Evolutionary conservation across 2,113 vertebrate genomes (phyloP).

Genomic region (Pica pica): DNA sequence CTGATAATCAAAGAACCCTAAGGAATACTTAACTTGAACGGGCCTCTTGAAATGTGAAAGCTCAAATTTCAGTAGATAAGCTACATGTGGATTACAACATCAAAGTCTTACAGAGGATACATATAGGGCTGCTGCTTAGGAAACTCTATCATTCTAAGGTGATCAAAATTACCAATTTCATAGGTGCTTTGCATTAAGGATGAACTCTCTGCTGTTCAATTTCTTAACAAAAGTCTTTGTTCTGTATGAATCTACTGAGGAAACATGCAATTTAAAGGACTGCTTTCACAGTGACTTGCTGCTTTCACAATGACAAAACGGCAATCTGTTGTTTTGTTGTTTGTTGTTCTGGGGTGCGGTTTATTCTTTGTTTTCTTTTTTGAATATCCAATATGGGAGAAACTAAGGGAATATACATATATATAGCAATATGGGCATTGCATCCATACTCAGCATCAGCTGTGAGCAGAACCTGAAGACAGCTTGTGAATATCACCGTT

Average conservation of each 20-base stretch:
- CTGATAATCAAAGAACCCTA: not conserved
- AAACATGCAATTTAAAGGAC: not conserved
- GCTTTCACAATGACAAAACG: not conserved
- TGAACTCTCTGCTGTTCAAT: not conserved
- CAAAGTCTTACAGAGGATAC: not conserved
- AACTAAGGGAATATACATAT: not conserved
- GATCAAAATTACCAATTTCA: not conserved
- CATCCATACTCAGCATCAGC: not conserved
- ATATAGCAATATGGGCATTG: not conserved
- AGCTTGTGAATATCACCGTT: not conserved
- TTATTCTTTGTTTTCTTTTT: not conserved
- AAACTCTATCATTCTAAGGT: not conserved
- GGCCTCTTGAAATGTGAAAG: not conserved
- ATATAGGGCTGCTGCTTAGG: not conserved
- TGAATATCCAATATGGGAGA: not conserved
- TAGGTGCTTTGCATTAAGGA: not conserved
- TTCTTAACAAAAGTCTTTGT: not conserved
- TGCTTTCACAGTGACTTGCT: not conserved
- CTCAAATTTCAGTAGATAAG: not conserved
- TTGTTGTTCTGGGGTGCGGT: not conserved
- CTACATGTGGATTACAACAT: not conserved
- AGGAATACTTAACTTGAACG: not conserved
- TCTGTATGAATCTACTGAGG: not conserved
- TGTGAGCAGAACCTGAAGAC: not conserved
- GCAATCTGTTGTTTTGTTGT: not conserved